Evolutionary conservation across 2,113 vertebrate species (phyloP).

Genomic region (Crocuta crocuta): DNA sequence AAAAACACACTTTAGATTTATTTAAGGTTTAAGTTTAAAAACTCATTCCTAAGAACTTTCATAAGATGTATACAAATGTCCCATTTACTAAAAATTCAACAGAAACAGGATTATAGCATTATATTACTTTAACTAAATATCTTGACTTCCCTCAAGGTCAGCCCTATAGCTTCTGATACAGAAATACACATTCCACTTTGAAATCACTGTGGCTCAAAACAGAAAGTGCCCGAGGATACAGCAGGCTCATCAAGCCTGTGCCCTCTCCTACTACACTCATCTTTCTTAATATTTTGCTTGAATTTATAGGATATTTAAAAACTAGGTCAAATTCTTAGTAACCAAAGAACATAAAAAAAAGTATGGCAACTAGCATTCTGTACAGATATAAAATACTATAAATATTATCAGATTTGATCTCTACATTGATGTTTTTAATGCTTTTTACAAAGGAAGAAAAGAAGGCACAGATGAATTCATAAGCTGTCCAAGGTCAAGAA

Average conservation of each 20-base stretch:
- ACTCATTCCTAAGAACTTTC: constrained; percentile 51
- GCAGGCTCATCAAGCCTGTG: constrained; percentile 57
- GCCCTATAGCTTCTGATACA: constrained; percentile 66
- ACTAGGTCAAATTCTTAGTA: constrained; percentile 71
- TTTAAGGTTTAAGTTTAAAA: constrained; percentile 46
- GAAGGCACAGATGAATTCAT: not conserved
- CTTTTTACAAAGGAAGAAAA: constrained; percentile 8
- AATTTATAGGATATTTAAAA: constrained; percentile 70
- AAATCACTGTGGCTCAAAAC: constrained; percentile 69
- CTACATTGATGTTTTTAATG: constrained; percentile 42
- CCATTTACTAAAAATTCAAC: constrained; percentile 63
- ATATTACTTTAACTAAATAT: constrained; percentile 70
- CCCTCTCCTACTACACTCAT: not conserved
- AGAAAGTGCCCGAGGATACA: constrained; percentile 72
- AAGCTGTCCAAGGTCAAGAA: constrained; percentile 20
- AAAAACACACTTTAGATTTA: not conserved
- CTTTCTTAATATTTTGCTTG: constrained; percentile 64
- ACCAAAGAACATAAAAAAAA: constrained; percentile 66
- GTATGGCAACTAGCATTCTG: constrained; percentile 32
- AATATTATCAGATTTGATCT: constrained; percentile 50
- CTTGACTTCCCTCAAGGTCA: constrained; percentile 75
- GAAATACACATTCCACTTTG: constrained; percentile 75
- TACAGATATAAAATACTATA: constrained; percentile 5
- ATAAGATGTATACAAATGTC: constrained; percentile 58
- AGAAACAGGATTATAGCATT: constrained; percentile 67